These are phyloP conservation scores for Pardalotus punctatus DNA, from an alignment of 2,113 vertebrate genomes.

Conservation along the genomic window DNA sequence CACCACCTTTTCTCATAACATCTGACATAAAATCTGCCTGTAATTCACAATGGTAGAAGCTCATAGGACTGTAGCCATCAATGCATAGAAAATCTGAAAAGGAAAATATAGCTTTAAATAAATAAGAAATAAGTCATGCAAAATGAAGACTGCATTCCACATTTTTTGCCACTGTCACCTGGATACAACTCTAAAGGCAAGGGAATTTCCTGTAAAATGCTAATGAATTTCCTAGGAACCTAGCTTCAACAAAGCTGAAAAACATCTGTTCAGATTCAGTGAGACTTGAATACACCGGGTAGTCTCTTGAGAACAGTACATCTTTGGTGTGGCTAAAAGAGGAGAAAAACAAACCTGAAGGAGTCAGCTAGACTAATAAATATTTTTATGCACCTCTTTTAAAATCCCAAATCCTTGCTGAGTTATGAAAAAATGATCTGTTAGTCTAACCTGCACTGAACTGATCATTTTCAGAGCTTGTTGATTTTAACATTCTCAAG, in stretches of 20 bases:
- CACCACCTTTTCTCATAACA: not conserved
- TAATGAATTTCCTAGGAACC: conserved; percentile 12
- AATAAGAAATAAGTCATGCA: not conserved
- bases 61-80: not conserved
- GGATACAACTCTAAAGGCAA: not conserved
- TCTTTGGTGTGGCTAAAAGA: not conserved
- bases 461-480: not conserved
- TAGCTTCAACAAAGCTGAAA: not conserved
- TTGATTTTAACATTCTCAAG: not conserved
- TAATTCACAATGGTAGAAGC: not conserved
- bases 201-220: not conserved
- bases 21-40: not conserved
- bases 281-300: not conserved
- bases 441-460: not conserved
- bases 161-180: not conserved
- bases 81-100: not conserved
- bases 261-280: not conserved
- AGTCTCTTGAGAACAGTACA: not conserved
- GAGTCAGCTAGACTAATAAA: not conserved
- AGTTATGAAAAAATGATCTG: not conserved
- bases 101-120: not conserved
- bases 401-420: not conserved
- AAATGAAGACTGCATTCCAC: not conserved
- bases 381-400: not conserved
- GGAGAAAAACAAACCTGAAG: not conserved